phyloP scores from a whole-genome alignment of 2,113 vertebrate species.

The Elanoides forficatus region DNA sequence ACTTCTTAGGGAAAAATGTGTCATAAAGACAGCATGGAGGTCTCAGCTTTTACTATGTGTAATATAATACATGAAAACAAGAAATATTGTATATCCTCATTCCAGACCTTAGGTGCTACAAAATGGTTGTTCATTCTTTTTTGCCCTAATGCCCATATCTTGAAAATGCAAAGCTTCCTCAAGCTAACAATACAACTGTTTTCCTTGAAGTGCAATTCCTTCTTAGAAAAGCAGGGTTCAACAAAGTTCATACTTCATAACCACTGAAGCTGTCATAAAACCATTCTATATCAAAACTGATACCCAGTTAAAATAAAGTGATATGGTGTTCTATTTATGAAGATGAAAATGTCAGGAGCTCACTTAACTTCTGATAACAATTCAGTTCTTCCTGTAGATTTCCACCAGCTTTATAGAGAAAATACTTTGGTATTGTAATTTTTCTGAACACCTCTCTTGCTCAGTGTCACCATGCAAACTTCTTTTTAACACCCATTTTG shows the following conservation, averaged over 20 bases:
- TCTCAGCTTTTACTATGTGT: not conserved
- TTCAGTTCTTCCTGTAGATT: not conserved
- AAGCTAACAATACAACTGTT: no score
- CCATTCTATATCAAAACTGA: no score
- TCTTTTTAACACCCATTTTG: not conserved
- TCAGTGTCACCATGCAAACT: not conserved
- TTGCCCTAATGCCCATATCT: not conserved
- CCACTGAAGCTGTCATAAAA: not conserved
- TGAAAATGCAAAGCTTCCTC: not conserved
- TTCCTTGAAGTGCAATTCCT: not conserved
- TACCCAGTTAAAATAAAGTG: not conserved
- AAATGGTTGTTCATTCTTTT: not conserved
- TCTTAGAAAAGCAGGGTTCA: not conserved
- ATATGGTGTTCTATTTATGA: not conserved
- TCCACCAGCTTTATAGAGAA: not conserved
- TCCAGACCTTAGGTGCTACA: not conserved
- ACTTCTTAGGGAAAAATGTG: not conserved
- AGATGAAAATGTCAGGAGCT: not conserved
- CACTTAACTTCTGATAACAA: accelerated
- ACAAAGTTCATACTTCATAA: accelerated
- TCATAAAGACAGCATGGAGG: accelerated
- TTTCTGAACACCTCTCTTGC: not conserved
- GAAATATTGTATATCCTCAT: not conserved
- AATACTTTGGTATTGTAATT: accelerated
- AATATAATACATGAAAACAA: not conserved